Base-by-base conservation (phyloP, 2,888 invertebrate genomes). In the Epistrophella euchroma region DNA sequence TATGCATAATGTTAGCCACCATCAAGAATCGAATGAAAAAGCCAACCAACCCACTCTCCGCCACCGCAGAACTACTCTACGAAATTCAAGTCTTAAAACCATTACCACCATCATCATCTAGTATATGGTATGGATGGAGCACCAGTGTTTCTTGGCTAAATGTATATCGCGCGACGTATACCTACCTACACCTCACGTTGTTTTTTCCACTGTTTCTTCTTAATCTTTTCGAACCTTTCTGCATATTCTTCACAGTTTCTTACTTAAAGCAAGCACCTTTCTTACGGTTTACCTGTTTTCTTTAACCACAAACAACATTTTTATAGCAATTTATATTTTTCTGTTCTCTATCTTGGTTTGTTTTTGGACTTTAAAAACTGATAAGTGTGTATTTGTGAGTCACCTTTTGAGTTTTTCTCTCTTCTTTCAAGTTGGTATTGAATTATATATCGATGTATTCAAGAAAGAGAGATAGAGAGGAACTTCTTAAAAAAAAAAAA, bases 151-250 rank as follows among this genome's bases (percentile, higher is more conserved):
- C 64, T 52, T 52, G 25, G 52, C 17, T 66, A 47, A 32, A 11
- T 66, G 32, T 45, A 64, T 28, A 64, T 28, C 43, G 28, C 28
- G 64, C 66, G 52, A 37, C 37, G 15, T 15, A 62, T 71, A 68
- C 84, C 79, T 71, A 68, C 84, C 79, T 70, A 70, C 84, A 84
- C 75, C 79, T 84, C 66, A 37, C 66, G 58, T 71, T 60, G 50
- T 70, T 50, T 37, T 37, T 73, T 37, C 28, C 45, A 22, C 45
- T 37, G 25, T 64, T 56, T 43, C 43, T 73, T 60, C 64, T 40
- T 60, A 58, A 50, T 60, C 72, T 75, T 58, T 76, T 55, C 6
- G 28, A 68, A 13, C 25, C 52, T 64, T 52, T 43, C 66, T 47
- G 47, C 50, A n/a, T 58, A n/a, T 79, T 17, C 10, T 60, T 40